Base-by-base conservation (phyloP, 2,797 vertebrate species). In the Agapornis canus region DNA sequence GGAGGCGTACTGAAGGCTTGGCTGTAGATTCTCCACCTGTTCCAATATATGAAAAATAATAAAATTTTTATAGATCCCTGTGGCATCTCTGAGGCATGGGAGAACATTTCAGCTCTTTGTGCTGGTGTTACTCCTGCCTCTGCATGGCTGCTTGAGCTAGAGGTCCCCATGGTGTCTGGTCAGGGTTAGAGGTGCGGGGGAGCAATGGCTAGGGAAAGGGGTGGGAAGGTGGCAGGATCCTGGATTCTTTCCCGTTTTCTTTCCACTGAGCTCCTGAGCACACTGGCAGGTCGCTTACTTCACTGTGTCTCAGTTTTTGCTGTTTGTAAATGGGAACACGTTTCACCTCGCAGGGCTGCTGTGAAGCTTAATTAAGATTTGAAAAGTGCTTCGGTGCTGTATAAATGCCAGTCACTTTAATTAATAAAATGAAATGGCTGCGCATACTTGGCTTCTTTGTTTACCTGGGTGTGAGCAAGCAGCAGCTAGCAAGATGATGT, bases 301-400 rank as follows among this genome's bases (percentile, higher is more conserved):
- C 76, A 19, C 59, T 42, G 15, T 84, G 82, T 91, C 80, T 97
- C 70, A 5, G 86, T 94, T 95, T 95, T 81, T 93, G 76, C 94
- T 94, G 77, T 84, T 92, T 95, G 85, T 94, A 96, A 95, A 94
- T 86, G 95, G 66, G 87, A 96, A 82, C 95, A 94, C 39, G 42
- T 96, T 95, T 92, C 76, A 93, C 73, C 91, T 96, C 37, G 0
- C 47, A 83, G 91, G 72, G 79, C 82, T 92, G 77, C 90, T 94
- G 82, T 8, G 39, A 94, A 94, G 80, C 92, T 95, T 96, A 95
- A 96, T 96, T 94, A 97, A 96, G 94, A 96, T 96, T 92, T 96
- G 70, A 85, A 64, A 79, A 95, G 95, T 95, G 82, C 89, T 94
- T 73, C 91, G 87, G 78, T 91, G 60, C 87, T 93, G 73, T 92